Percentiles rank a stretch among this genome's conserved stretches.
phyloP scores from a whole-genome alignment of 2,888 invertebrate species.

The Sinelater perroti region DNA sequence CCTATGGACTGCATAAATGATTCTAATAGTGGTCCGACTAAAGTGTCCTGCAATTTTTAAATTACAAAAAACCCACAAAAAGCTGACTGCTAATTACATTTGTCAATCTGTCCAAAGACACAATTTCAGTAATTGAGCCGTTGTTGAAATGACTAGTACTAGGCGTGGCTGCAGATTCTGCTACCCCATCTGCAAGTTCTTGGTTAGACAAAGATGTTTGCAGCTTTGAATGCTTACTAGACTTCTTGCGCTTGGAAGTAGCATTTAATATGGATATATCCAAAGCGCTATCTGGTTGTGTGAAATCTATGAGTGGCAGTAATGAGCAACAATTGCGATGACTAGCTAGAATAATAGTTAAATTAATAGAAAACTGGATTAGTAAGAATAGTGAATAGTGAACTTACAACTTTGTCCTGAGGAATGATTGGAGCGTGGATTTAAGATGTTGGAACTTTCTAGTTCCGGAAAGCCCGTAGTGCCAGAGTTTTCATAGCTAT shows the following conservation, averaged over 20 bases:
- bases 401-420: slow-evolving; percentile 8
- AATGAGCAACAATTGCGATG: slow-evolving; percentile 26
- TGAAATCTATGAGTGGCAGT: slow-evolving; percentile 48
- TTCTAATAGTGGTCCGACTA: slow-evolving; percentile 24
- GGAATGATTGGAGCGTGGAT: slow-evolving; percentile 5
- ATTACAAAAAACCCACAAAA: too few relatives aligned
- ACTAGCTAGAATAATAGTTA: slow-evolving; percentile 30
- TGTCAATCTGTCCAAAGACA: slow-evolving; percentile 23
- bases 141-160: slow-evolving; percentile 16
- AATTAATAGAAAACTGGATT: neutral
- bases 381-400: neutral
- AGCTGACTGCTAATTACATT: too few relatives aligned
- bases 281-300: slow-evolving; percentile 49
- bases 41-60: slow-evolving; percentile 9
- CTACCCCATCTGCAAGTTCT: too few relatives aligned
- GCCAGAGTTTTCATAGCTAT: slow-evolving; percentile 59
- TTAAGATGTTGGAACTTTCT: slow-evolving; percentile 16
- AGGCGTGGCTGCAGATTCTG: too few relatives aligned
- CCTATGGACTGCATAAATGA: slow-evolving; percentile 28
- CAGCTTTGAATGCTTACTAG: slow-evolving; percentile 19
- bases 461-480: slow-evolving; percentile 39
- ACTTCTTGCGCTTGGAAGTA: slow-evolving; percentile 15
- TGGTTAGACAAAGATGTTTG: too few relatives aligned
- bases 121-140: slow-evolving; percentile 27
- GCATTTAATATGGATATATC: slow-evolving; percentile 32